A percentile compares a stretch with the other conserved stretches of the same genome.
These are phyloP conservation scores for Eurytoma californica DNA, from an alignment of 2,888 invertebrate species.

Conservation along the genomic window DNA sequence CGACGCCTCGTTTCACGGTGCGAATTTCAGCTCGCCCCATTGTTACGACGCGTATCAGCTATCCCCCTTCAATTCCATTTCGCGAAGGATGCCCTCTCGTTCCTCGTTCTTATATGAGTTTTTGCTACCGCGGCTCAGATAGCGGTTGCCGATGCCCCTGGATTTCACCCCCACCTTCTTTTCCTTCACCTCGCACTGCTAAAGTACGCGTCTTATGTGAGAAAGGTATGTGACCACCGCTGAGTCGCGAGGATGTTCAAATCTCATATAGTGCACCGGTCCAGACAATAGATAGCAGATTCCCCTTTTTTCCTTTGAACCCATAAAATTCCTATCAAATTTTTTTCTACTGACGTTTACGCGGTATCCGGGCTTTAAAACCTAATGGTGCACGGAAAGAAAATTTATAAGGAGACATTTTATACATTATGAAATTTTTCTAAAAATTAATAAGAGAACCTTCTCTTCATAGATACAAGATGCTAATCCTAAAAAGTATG, in stretches of 20 bases:
- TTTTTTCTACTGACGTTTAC: too few species aligned
- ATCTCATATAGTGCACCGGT: constrained; percentile 27
- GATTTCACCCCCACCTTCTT: neutral
- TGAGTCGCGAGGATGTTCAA: constrained; percentile 50
- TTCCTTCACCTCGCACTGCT: constrained; percentile 9
- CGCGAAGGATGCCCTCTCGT: constrained; percentile 24
- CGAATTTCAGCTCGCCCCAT: constrained; percentile 46
- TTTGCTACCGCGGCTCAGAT: constrained; percentile 31
- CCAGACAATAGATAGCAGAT: constrained; percentile 11
- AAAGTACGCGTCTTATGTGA: constrained; percentile 50
- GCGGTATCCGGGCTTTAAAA: too few species aligned
- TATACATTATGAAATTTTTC: too few species aligned
- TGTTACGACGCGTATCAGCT: constrained; percentile 56
- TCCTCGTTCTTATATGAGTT: constrained; percentile 48
- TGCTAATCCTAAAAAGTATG: too few species aligned
- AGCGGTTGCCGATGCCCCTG: too few species aligned
- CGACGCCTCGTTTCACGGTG: constrained; percentile 18
- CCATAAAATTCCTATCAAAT: too few species aligned
- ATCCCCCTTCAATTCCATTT: constrained; percentile 56
- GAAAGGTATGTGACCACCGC: constrained; percentile 35
- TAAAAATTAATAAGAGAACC: too few species aligned
- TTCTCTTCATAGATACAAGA: too few species aligned
- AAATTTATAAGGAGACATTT: too few species aligned
- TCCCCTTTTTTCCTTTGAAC: neutral
- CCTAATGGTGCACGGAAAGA: too few species aligned